phyloP scores from a whole-genome alignment of 2,797 vertebrate species.

The Tangara arthus region DNA sequence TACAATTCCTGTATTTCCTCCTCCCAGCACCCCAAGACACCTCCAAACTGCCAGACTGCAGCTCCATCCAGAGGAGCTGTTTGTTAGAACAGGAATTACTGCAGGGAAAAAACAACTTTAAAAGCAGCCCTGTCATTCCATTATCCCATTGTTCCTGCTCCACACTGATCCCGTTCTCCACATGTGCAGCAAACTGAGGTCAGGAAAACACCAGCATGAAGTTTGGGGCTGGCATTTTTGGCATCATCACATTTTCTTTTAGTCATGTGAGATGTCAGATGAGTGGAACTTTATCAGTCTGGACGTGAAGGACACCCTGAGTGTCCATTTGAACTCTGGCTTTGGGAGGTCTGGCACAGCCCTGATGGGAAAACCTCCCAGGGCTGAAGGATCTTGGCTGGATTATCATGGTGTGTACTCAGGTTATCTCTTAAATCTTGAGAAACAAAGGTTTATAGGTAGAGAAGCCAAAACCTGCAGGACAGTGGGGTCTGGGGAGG shows the following conservation, averaged over 20 bases:
- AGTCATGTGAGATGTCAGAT: not conserved
- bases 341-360: not conserved
- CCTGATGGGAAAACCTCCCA: not conserved
- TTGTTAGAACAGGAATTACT: not conserved
- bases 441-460: not conserved
- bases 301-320: not conserved
- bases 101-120: not conserved
- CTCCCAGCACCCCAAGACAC: not conserved
- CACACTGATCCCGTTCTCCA: rapidly evolving
- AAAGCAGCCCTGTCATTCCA: not conserved
- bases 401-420: not conserved
- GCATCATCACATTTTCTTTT: not conserved
- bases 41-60: not conserved
- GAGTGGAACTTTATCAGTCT: not conserved
- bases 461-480: not conserved
- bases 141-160: not conserved
- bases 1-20: not conserved
- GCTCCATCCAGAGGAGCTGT: not conserved
- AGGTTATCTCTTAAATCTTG: not conserved
- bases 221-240: not conserved
- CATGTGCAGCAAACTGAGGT: not conserved
- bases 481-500: not conserved
- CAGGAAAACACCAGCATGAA: not conserved
- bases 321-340: not conserved
- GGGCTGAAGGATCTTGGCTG: not conserved